Base-by-base conservation (phyloP, 2,797 vertebrate genomes). In the Echiichthys vipera region DNA sequence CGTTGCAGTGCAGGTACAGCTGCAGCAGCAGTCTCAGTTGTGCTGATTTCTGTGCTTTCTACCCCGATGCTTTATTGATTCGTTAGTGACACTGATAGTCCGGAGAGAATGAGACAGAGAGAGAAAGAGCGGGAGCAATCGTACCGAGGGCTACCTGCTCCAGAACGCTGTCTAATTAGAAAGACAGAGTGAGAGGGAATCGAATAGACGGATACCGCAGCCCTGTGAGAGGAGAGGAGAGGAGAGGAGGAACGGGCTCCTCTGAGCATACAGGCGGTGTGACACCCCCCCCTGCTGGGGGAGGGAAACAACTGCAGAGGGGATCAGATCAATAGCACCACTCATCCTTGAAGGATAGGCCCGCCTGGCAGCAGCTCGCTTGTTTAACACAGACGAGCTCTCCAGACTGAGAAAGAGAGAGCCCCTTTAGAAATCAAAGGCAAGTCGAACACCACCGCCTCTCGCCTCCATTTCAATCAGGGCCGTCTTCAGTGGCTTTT, bases 261-360 rank as follows among this genome's bases (percentile, higher is more conserved):
- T 49, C 20, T 0, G 24, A 20, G 54, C 0, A 0, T 3, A 3
- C 4, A 54, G 43, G 49, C 81, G 51, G 91, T 85, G 71, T 43
- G 62, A 89, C 84, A 84, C 10, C 88, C 71, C 93, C 92, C 90
- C 91, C 93, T 93, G 85, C 86, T 92, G 93, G 92, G 65, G 4
- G 49, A 29, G 18, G 1, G 7, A 4, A 15, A 72, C 64, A 49
- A 83, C 77, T 91, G 71, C 87, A 76, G 24, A 5, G 47, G n/a
- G 69, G 46, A 73, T 79, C 80, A 69, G 81, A 86, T 88, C 83
- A 82, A 83, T 86, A 68, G 65, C 43, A 3, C 42, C 58, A 53
- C 78, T 89, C 85, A 85, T 84, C 78, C 80, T 78, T 83, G 84
- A 90, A 84, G 78, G 77, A 80, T 78, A 34, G 66, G 68, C 65